phyloP scores from a whole-genome alignment of 2,797 vertebrate species.

The Pseudochirops corinnae region DNA sequence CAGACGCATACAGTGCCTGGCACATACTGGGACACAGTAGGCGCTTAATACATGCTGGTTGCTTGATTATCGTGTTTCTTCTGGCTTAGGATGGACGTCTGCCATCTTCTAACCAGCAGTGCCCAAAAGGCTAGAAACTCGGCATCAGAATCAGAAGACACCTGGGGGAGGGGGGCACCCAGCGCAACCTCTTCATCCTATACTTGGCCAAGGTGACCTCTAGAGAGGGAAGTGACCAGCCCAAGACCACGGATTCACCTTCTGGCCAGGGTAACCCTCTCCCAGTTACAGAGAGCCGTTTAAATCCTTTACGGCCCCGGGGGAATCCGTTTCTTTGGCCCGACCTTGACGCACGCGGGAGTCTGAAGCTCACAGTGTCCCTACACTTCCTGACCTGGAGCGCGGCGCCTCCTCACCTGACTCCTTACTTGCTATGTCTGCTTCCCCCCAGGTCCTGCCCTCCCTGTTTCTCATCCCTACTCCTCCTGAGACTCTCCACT shows the following conservation, averaged over 20 bases:
- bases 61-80: neutral
- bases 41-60: neutral
- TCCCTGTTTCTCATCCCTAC: neutral
- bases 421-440: neutral
- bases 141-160: neutral
- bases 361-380: neutral
- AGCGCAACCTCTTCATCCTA: neutral
- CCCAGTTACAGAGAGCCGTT: neutral
- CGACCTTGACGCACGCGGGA: too few species aligned
- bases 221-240: neutral
- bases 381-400: neutral
- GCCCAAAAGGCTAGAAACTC: neutral
- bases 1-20: neutral
- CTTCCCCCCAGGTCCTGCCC: neutral
- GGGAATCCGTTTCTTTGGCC: too few species aligned
- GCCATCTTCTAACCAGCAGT: neutral
- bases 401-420: neutral
- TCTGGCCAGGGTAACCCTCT: neutral
- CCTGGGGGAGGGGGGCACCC: neutral
- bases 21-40: neutral
- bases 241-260: neutral
- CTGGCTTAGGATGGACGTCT: neutral
- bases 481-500: neutral
- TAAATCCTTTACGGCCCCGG: neutral
- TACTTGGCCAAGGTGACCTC: neutral